These are phyloP conservation scores for Acrobasis consociella DNA, from an alignment of 2,888 invertebrate species.

Conservation along the genomic window DNA sequence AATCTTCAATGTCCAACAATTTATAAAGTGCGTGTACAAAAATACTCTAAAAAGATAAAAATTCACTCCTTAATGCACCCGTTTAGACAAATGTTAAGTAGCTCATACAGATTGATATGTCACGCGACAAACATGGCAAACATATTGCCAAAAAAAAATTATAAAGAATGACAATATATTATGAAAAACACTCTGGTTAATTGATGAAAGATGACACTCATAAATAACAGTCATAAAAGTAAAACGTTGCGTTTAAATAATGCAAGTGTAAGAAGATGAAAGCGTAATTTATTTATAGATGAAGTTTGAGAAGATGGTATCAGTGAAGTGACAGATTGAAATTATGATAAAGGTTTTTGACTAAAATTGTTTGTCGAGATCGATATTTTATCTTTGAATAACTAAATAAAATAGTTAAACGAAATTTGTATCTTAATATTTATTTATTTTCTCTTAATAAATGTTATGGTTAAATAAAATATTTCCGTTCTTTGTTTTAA, in stretches of 20 bases:
- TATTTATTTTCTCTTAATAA: too few species aligned
- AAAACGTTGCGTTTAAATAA: background rate
- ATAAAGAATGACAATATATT: constrained; percentile 16
- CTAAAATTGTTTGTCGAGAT: too few species aligned
- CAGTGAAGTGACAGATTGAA: too few species aligned
- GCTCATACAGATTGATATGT: background rate
- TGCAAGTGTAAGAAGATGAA: background rate
- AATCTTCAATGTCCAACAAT: constrained; percentile 35
- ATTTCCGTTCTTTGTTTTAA: too few species aligned
- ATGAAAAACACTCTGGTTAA: background rate
- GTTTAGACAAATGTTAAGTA: constrained; percentile 23
- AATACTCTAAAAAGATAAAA: constrained; percentile 36
- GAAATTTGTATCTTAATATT: too few species aligned
- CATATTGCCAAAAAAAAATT: constrained; percentile 24
- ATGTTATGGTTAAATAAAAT: too few species aligned
- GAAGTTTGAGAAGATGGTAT: too few species aligned
- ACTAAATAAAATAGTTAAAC: too few species aligned
- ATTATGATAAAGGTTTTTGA: too few species aligned
- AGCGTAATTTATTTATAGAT: too few species aligned
- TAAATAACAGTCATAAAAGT: constrained; percentile 5
- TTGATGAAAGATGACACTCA: constrained; percentile 31
- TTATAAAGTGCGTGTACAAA: constrained; percentile 42
- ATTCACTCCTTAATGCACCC: constrained; percentile 27
- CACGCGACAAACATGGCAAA: constrained; percentile 10
- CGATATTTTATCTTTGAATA: too few species aligned